Conservation (phyloP, 2,888 invertebrate species). For the Cryptocephalus moraei region DNA sequence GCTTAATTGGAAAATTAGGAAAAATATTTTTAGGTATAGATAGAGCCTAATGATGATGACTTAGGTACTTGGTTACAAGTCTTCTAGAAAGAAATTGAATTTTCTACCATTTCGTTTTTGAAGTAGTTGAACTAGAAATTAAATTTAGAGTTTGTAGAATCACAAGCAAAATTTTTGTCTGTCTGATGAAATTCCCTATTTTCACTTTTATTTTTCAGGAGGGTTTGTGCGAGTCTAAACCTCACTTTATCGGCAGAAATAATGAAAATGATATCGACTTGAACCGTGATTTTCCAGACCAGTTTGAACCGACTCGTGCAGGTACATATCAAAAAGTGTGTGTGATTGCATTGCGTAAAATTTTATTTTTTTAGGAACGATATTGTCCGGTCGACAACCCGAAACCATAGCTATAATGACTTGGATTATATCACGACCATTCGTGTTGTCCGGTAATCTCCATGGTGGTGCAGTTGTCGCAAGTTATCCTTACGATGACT, state of each 20-base stretch:
- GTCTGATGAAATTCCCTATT: conserved; percentile 2
- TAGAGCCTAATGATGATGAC: no score
- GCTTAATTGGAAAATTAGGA: no score
- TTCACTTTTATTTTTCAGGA: conserved; percentile 45
- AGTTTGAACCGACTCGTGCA: conserved; percentile 45
- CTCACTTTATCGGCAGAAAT: conserved; percentile 59
- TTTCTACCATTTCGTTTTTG: no score
- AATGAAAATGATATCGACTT: conserved; percentile 76
- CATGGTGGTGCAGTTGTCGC: conserved; percentile 97
- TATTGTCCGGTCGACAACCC: conserved; percentile 59
- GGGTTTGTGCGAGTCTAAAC: conserved; percentile 65
- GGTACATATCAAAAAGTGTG: conserved; percentile 17
- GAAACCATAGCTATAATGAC: conserved; percentile 83
- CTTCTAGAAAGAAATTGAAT: no score
- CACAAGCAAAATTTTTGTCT: background rate
- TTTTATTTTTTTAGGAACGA: conserved; percentile 29
- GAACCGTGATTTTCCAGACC: conserved; percentile 90
- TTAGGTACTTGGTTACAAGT: no score
- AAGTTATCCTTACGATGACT: conserved; percentile 93
- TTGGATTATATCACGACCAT: conserved; percentile 80
- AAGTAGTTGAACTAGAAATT: no score
- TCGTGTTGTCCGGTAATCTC: conserved; percentile 87
- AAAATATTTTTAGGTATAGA: no score
- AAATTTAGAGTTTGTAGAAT: background rate
- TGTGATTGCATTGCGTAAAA: background rate